A percentile compares a stretch with the other conserved stretches of the same genome.
These are phyloP conservation scores for Xylota sylvarum DNA, from an alignment of 2,888 invertebrate species.

Conservation along the genomic window DNA sequence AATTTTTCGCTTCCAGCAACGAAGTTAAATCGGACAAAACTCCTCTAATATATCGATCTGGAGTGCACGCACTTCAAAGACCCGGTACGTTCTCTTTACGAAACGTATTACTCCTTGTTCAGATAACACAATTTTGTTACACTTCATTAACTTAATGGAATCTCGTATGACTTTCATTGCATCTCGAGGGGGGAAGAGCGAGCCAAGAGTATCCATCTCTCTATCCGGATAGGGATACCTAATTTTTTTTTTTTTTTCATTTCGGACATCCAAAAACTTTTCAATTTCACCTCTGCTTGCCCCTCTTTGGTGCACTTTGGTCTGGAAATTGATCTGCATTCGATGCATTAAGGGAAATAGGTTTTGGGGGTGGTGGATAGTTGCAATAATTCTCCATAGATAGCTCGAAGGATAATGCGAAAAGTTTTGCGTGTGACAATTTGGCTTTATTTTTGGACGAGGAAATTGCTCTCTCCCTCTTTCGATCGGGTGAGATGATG, in stretches of 20 bases:
- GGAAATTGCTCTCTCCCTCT: conserved; percentile 41
- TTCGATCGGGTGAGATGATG: conserved; percentile 3
- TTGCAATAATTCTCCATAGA: conserved; percentile 53
- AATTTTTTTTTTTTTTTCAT: conserved; percentile 24
- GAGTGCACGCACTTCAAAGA: background rate
- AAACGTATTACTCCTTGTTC: conserved; percentile 54
- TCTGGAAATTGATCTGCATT: conserved; percentile 72
- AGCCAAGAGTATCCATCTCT: conserved; percentile 15
- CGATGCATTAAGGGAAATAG: conserved; percentile 72
- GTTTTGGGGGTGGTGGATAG: conserved; percentile 4
- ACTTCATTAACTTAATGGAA: conserved; percentile 77
- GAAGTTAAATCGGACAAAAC: conserved; percentile 16
- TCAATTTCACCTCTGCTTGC: conserved; percentile 62
- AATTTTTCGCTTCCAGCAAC: conserved; percentile 3
- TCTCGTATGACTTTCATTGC: conserved; percentile 69
- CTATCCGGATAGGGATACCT: conserved; percentile 23
- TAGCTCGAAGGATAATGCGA: conserved; percentile 68
- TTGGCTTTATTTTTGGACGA: conserved; percentile 54
- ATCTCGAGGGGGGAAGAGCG: conserved; percentile 20
- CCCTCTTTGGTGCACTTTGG: conserved; percentile 47
- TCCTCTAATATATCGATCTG: conserved; percentile 42
- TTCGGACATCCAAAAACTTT: conserved; percentile 72
- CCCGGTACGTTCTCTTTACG: conserved; percentile 15
- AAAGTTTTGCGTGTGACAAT: conserved; percentile 72
- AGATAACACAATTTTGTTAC: conserved; percentile 74